A percentile compares a stretch with the other conserved stretches of the same genome.
These are phyloP conservation scores for Malaclemys terrapin DNA, from an alignment of 2,113 vertebrate genomes.

Conservation along the genomic window DNA sequence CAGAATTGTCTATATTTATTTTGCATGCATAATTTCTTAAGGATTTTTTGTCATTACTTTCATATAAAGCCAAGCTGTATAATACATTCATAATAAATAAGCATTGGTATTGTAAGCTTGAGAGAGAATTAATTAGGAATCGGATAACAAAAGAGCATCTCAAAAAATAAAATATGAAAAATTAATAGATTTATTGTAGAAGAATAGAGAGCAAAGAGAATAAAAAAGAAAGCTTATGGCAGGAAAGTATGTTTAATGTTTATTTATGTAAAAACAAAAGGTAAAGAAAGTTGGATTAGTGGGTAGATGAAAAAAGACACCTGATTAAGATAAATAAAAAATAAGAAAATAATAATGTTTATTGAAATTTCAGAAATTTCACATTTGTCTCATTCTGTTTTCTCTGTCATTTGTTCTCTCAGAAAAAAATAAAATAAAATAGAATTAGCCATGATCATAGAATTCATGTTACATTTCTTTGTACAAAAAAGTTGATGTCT, in stretches of 20 bases:
- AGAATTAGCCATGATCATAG: constrained; percentile 54
- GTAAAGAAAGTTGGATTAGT: constrained; percentile 69
- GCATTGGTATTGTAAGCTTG: constrained; percentile 66
- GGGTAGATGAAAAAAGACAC: constrained; percentile 56
- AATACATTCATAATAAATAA: constrained; percentile 76
- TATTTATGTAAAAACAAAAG: constrained; percentile 75
- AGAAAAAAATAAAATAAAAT: not conserved
- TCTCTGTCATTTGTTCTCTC: constrained; percentile 31
- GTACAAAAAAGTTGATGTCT: not conserved
- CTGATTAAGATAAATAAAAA: constrained; percentile 36
- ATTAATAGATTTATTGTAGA: constrained; percentile 73
- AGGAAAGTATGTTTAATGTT: constrained; percentile 69
- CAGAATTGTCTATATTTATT: constrained; percentile 37
- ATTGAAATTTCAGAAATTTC: constrained; percentile 61
- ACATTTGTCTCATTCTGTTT: constrained; percentile 37
- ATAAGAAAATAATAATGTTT: constrained; percentile 21
- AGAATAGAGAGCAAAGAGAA: constrained; percentile 73
- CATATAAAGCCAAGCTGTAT: constrained; percentile 56
- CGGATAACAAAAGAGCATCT: constrained; percentile 71
- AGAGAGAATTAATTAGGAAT: constrained; percentile 75
- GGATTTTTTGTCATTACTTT: constrained; percentile 42
- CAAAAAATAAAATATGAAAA: constrained; percentile 75
- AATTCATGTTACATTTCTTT: not conserved
- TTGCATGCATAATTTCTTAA: constrained; percentile 34
- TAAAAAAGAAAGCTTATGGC: constrained; percentile 72